Conservation (phyloP, 2,888 invertebrate species). For the Oligia latruncula region DNA sequence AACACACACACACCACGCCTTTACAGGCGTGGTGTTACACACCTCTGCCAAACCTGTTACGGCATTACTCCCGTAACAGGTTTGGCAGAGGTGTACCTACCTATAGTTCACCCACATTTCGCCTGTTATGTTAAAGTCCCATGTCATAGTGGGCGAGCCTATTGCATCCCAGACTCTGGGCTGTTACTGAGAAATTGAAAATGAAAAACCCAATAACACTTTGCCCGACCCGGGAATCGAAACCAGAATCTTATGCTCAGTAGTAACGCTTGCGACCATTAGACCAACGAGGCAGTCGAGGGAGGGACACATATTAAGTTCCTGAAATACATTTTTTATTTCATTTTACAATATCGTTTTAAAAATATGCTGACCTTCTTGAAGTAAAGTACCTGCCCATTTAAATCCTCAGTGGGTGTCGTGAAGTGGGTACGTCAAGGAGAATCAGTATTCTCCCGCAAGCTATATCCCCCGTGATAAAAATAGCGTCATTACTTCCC, state of each 20-base stretch:
- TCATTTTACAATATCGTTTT: neutral
- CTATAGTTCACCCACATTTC: neutral
- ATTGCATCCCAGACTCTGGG: too few relatives aligned
- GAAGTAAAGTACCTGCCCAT: slow-evolving; percentile 1
- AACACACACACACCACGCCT: neutral
- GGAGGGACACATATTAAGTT: neutral
- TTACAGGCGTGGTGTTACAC: too few relatives aligned
- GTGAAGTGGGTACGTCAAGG: neutral
- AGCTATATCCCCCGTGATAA: neutral
- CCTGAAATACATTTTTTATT: neutral
- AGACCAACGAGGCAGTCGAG: neutral
- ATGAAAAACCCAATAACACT: neutral
- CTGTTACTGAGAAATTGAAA: too few relatives aligned
- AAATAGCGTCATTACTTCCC: neutral
- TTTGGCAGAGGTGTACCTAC: neutral
- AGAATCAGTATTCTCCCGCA: neutral
- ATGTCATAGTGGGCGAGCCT: neutral
- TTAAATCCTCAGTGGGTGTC: neutral
- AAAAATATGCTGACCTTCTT: slow-evolving; percentile 1
- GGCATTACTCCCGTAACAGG: too few relatives aligned
- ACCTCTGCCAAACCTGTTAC: too few relatives aligned
- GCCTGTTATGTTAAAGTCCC: neutral
- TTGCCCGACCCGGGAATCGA: neutral
- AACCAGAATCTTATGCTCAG: neutral
- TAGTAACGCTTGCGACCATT: neutral